Base-by-base conservation (phyloP, 2,113 vertebrate species). In the Craseonycteris thonglongyai region DNA sequence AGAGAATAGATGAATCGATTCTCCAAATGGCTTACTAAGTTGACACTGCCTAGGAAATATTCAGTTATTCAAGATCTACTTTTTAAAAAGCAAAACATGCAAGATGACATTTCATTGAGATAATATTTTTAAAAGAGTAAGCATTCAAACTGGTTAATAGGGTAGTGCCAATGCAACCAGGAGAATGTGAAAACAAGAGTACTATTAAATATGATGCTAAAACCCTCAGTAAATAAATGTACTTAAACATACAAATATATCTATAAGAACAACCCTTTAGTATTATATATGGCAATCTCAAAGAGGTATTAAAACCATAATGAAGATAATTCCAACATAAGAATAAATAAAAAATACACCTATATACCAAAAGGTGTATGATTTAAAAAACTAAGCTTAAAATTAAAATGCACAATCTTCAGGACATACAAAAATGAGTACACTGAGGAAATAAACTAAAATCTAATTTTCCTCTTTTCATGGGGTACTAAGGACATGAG, bases 31-130 rank as follows among this genome's bases (percentile, higher is more conserved):
- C 30, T 94, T 49, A 22, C 19, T 94, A 91, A 86, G 28, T 0
- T 47, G 79, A 88, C 13, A 87, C n/a, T 74, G 33, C 35, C 61
- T 86, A 94, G 38, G 45, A 94, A 96, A 78, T 47, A 93, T 2
- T 92, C 72, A 45, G 69, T 86, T 93, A 92, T 71, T 93, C 51
- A 72, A 90, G 33, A 83, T 61, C 6, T 71, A 30, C 47, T 72
- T 68, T 93, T 72, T 38, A 56, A 79, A 95, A 92, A 91, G 22
- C 10, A 95, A 95, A 96, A 72, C 38, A 78, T 24, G 21, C 35
- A 54, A 66, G n/a, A 47, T 24, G 42, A 42, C 40, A 85, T 72
- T 74, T 95, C 91, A 93, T 3, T 86, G 69, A 74, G 42, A 21
- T 26, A 30, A n/a, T 33, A 78, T 89, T 30, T 75, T 75, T 30